phyloP scores from a whole-genome alignment of 2,888 invertebrate genomes.

The Leptinotarsa peninsularis region DNA sequence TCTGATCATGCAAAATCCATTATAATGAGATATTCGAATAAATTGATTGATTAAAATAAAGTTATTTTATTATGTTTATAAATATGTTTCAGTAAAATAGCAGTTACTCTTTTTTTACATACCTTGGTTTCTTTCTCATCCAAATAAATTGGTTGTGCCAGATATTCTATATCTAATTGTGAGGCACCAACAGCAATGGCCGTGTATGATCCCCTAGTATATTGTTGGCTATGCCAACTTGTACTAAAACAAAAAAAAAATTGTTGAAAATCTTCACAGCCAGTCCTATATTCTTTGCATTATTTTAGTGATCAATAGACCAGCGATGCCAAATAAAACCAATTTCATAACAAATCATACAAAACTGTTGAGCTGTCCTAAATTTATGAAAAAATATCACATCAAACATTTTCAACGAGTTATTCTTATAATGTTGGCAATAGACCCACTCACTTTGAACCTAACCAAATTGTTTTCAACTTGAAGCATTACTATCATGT shows the following conservation, averaged over 20 bases:
- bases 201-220: constrained; percentile 89
- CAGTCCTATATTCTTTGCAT: not conserved
- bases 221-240: constrained; percentile 87
- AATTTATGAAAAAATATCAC: too few species aligned
- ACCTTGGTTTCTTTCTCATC: constrained; percentile 80
- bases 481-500: too few species aligned
- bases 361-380: too few species aligned
- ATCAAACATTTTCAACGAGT: too few species aligned
- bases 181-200: constrained; percentile 90
- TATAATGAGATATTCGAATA: too few species aligned
- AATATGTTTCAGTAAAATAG: not conserved
- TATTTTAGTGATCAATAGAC: not conserved
- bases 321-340: not conserved
- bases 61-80: not conserved
- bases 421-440: too few species aligned
- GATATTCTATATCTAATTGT: constrained; percentile 87
- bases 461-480: too few species aligned
- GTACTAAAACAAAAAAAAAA: constrained; percentile 74
- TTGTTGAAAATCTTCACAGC: not conserved
- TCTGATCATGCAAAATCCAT: too few species aligned
- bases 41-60: too few species aligned
- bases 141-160: constrained; percentile 85
- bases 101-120: constrained; percentile 43
- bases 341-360: too few species aligned
- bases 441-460: too few species aligned